Base-by-base conservation (phyloP, 2,113 vertebrate species). In the Syrmaticus mikado region DNA sequence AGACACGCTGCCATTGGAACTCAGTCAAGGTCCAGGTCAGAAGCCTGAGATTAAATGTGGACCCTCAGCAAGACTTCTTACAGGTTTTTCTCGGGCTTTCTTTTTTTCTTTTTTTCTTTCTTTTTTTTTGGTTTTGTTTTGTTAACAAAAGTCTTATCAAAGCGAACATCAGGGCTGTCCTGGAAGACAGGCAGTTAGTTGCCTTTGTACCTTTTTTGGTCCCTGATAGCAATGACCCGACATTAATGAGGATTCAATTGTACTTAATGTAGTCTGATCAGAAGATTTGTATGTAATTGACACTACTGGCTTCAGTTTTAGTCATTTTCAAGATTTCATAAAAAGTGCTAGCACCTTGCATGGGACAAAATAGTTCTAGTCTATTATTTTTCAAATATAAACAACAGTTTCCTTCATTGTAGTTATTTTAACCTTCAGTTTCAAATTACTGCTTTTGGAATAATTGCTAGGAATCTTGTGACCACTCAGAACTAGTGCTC, bases 401-500 rank as follows among this genome's bases (percentile, higher is more conserved):
- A 82, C 52, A 21, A 15, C 52, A 25, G 2, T 57, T 79, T 78
- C 46, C 76, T 72, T 68, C 27, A n/a, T 71, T 93, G 46, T 34
- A 21, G 7, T 82, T 43, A 81, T 75, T 82, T 94, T 85, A 83
- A 55, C 12, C 24, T 93, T 27, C 79, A 85, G 40, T 92, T 96
- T 93, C 62, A 88, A 75, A 67, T 61, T 78, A 13, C 68, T 76
- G 6, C 45, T 73, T 85, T 92, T 84, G 41, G 43, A 55, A 43
- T 78, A 87, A 78, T 67, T 60, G 36, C 46, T 83, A 57, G 77
- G 66, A 91, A 74, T 58, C 24, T 72, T 62, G 46, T 68, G n/a
- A 90, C 48, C 53, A 46, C 52, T 79, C 40, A 66, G 53, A 90
- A 55, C 22, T 43, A 62, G 36, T 85, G 72, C 32, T 81, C 77